Evolutionary conservation across 2,113 vertebrate genomes (phyloP).

Genomic region (Macrotis lagotis): DNA sequence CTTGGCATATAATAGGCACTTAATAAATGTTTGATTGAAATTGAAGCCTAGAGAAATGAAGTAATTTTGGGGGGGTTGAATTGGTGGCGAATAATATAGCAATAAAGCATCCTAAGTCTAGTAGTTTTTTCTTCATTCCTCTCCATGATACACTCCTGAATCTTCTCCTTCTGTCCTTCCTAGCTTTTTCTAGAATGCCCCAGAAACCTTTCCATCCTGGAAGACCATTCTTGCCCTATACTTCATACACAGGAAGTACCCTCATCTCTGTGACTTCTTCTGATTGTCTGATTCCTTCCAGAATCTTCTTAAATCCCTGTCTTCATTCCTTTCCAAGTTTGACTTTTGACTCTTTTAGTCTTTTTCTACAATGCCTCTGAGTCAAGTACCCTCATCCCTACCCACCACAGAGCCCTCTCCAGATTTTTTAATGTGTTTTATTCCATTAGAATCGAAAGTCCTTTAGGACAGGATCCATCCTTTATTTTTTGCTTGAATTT

Average conservation of each 20-base stretch:
- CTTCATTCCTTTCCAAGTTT: not conserved
- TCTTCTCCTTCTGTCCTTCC: not conserved
- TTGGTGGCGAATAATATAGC: not conserved
- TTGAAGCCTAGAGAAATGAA: not conserved
- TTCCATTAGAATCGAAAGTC: not conserved
- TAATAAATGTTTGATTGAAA: not conserved
- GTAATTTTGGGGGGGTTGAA: no score
- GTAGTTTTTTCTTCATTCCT: not conserved
- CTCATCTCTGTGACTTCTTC: not conserved
- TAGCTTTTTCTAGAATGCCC: not conserved
- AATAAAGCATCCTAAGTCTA: not conserved
- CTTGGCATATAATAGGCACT: not conserved
- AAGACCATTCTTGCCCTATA: not conserved
- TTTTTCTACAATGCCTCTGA: not conserved
- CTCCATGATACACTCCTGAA: not conserved
- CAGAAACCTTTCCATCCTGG: not conserved
- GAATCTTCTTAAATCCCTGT: not conserved
- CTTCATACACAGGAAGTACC: not conserved
- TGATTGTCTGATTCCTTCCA: not conserved
- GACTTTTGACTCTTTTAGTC: not conserved
- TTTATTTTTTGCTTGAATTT: not conserved
- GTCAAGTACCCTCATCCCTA: not conserved
- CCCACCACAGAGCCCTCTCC: not conserved
- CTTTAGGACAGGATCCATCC: not conserved
- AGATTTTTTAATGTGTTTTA: not conserved